Evolutionary conservation across 2,113 vertebrate species (phyloP), one percentile per base, ranked within the genome.

Genomic region (Dasyornis broadbenti): DNA sequence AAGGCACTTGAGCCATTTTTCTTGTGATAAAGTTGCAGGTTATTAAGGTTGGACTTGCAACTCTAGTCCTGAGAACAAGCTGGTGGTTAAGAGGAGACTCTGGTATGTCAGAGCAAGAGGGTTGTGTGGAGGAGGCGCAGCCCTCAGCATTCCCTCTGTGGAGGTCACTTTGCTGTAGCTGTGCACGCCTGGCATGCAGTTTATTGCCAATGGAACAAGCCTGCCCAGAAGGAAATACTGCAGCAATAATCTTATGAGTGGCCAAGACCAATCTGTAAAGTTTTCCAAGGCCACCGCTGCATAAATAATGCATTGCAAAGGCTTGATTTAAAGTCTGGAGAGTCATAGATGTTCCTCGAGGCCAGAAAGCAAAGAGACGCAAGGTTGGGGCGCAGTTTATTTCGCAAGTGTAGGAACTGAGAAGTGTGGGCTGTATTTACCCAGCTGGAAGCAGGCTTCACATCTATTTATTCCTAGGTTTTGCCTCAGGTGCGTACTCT

Each of bases 401-500:
- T 71, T 56, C 93, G 60, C 49, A 49, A 56, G 45, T 2, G 0
- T 28, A 92, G 54, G 76, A 70, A 57, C 64, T 0, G 3, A 60
- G 64, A 45, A 91, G 82, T 66, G 88, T 96, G 76, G 56, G 72
- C 68, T 96, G n/a, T 97, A 96, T 97, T 97, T 97, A 95, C 76
- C 88, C 95, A 96, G 92, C 96, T 97, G 95, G 92, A 94, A 95
- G 10, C 64, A 40, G 52, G 31, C 69, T 81, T 86, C 90, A 68
- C 71, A 2, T 88, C 69, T 90, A 15, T 92, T 94, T 93, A 83
- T 88, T 49, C 88, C 90, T 10, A 13, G 33, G 63, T 44, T 95
- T 96, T 93, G 94, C 96, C 93, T 92, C 95, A 96, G 96, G 93
- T 96, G 93, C 86, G 44, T 40, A 45, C 18, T 86, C 79, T 94